Percentiles rank a stretch among this genome's conserved stretches.
phyloP scores from a whole-genome alignment of 35 echinoderm and acorn worm species.

The Ophioderma brevispina region DNA sequence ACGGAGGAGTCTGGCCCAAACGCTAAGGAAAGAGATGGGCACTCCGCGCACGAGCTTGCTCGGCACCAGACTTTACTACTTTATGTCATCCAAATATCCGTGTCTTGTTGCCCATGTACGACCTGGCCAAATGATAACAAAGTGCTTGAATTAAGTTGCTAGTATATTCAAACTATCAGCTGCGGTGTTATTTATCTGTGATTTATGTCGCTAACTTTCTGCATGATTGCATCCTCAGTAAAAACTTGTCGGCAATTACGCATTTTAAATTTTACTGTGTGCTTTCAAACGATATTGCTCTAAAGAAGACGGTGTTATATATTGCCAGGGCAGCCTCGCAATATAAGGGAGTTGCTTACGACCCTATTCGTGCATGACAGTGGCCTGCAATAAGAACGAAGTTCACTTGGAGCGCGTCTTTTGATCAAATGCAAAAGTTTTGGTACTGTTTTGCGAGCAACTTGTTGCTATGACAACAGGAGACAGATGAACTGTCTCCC shows the following conservation, averaged over 20 bases:
- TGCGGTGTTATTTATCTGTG: neutral
- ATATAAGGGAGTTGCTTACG: neutral
- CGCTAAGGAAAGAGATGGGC: no score
- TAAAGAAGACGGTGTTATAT: neutral
- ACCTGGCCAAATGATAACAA: no score
- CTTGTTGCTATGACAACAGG: neutral
- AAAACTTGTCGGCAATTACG: slow-evolving; percentile 9
- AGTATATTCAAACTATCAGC: no score
- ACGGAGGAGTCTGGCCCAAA: no score
- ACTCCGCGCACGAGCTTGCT: no score
- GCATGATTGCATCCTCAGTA: neutral
- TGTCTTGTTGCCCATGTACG: no score
- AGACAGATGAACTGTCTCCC: neutral
- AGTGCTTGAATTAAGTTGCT: no score
- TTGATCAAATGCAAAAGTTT: no score
- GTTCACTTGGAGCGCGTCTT: no score
- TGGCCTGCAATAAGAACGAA: no score
- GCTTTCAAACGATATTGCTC: neutral
- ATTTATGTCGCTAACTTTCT: neutral
- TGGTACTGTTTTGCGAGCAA: neutral
- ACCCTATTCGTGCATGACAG: neutral
- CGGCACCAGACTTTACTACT: no score
- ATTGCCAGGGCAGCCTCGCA: neutral
- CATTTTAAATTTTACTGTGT: neutral
- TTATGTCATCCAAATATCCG: no score